Base-by-base conservation (phyloP, 2,113 vertebrate genomes). In the Sorex fumeus region DNA sequence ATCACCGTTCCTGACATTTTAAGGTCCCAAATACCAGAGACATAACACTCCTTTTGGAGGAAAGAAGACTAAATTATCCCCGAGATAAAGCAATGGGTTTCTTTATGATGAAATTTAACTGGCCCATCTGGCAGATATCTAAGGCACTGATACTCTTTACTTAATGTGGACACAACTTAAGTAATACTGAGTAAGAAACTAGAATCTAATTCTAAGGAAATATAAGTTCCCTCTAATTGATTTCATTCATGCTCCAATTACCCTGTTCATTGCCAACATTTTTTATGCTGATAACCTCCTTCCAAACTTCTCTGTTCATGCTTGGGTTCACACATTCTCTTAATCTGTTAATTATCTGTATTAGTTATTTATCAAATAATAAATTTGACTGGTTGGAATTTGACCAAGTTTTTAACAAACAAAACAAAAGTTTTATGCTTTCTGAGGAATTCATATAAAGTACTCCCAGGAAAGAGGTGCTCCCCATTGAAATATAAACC, bases 321-420 rank as follows among this genome's bases (percentile, higher is more conserved):
- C 89, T 85, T 88, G 89, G 74, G 34, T 32, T 96, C 89, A 92
- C 50, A 47, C 43, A 88, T 32, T 92, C 86, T 93, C 84, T 76
- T 94, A 89, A 96, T 93, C 89, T 96, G 81, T 82, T 95, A 92
- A 96, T 95, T 92, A 95, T 91, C 89, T 91, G 66, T 89, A 92
- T 94, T 96, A 66, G 69, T 93, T 95, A 89, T 95, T 95, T 92
- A 95, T 91, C 81, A 95, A 95, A 92, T 87, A 89, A 60, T 76
- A 92, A 50, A 83, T 82, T 70, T 74, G 90, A 88, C 67, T 70
- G 74, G 34, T 69, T 92, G 45, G 45, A 95, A 85, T 45, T 43
- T 90, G 34, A 80, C 60, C 89, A 90, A 93, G 27, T 57, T 74
- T 70, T 32, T 32, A 70, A 34, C n/a, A 19, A 81, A 84, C 57